A percentile compares a stretch with the other conserved stretches of the same genome.
phyloP scores from a whole-genome alignment of 2,888 invertebrate species.

The Andrena flavipes region DNA sequence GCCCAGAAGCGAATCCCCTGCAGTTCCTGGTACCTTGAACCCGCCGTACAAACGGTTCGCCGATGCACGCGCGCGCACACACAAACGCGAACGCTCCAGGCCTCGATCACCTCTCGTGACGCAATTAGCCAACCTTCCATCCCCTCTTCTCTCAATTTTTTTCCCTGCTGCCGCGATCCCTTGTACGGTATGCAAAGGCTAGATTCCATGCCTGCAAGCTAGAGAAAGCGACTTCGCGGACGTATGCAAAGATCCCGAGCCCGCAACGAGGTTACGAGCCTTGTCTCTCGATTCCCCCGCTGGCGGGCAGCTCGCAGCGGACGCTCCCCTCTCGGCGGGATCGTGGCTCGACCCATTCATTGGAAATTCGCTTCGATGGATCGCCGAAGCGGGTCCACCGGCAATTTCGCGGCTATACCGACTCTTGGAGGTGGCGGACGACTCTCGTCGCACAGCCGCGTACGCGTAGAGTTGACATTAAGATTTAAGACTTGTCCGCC shows the following conservation, averaged over 20 bases:
- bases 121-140: slow-evolving; percentile 18
- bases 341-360: slow-evolving; percentile 13
- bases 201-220: slow-evolving; percentile 42
- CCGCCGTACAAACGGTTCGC: slow-evolving; percentile 17
- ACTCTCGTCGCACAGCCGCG: slow-evolving; percentile 2
- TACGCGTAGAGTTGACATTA: slow-evolving; percentile 34
- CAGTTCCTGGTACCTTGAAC: slow-evolving; percentile 55
- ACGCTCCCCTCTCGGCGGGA: not conserved
- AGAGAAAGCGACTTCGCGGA: slow-evolving; percentile 56
- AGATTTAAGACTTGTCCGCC: slow-evolving; percentile 15
- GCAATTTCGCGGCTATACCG: not conserved
- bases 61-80: not conserved
- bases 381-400: not conserved
- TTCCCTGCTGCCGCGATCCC: not conserved
- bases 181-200: slow-evolving; percentile 23
- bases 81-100: not conserved
- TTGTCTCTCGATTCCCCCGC: slow-evolving; percentile 14
- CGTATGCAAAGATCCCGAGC: slow-evolving; percentile 36
- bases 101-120: slow-evolving; percentile 20
- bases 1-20: slow-evolving; percentile 56
- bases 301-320: not conserved
- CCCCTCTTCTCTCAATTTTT: not conserved
- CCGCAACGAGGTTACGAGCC: slow-evolving; percentile 48
- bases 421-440: not conserved
- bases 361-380: not conserved